A percentile compares a stretch with the other conserved stretches of the same genome.
These are phyloP conservation scores for Drymodes brunneopygia DNA, from an alignment of 2,113 vertebrate genomes.

Conservation along the genomic window DNA sequence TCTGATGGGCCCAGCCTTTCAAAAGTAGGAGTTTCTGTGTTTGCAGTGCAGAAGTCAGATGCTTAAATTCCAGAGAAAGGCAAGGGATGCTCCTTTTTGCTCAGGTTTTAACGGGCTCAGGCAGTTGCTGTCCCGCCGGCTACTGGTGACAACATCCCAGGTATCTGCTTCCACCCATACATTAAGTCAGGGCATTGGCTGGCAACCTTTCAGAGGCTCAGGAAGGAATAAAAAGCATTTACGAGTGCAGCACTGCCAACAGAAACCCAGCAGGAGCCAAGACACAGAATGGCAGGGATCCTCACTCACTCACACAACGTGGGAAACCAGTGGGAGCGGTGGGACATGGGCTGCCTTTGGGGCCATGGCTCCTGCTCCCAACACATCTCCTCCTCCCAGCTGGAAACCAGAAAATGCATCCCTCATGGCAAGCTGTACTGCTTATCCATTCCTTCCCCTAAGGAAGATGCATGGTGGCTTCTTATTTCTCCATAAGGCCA, in stretches of 20 bases:
- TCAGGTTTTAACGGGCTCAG: neutral
- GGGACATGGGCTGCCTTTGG: neutral
- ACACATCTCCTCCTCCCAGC: neutral
- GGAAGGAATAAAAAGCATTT: slow-evolving; percentile 14
- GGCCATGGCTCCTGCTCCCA: neutral
- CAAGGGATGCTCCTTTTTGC: neutral
- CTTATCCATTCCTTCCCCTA: neutral
- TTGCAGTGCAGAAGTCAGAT: neutral
- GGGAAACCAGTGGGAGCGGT: neutral
- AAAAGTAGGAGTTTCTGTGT: neutral
- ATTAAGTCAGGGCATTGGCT: neutral
- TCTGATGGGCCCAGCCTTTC: neutral
- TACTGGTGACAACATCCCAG: neutral
- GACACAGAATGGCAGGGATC: neutral
- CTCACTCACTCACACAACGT: neutral
- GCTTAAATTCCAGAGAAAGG: neutral
- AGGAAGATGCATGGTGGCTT: neutral
- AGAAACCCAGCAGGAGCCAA: slow-evolving; percentile 32
- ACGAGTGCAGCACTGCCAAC: neutral
- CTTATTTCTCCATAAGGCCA: neutral
- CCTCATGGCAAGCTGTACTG: neutral
- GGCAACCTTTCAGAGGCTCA: neutral
- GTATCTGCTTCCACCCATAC: slow-evolving; percentile 20
- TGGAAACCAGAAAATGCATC: neutral
- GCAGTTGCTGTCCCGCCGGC: neutral